Conservation (phyloP, 2,888 invertebrate genomes). For the Lasioglossum leucozonium region DNA sequence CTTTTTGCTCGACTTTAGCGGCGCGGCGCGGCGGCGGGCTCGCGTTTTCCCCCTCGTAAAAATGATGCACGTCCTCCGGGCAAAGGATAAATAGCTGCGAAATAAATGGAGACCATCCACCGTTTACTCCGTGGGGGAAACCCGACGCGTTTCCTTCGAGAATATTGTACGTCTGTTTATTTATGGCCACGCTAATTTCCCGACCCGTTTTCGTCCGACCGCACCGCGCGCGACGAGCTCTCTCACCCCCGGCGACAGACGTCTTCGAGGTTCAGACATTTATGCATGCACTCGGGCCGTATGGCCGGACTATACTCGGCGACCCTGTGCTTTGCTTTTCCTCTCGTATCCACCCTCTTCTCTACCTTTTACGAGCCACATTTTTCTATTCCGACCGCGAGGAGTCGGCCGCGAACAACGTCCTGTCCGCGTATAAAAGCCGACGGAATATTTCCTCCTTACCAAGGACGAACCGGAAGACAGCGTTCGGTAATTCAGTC, state of each 20-base stretch:
- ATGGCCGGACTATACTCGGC: background rate
- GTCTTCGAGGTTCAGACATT: constrained; percentile 46
- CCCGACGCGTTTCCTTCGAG: constrained; percentile 50
- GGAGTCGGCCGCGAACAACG: background rate
- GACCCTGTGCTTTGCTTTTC: background rate
- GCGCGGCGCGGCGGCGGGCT: constrained; percentile 20
- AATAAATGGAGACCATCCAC: constrained; percentile 62
- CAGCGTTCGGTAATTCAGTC: background rate
- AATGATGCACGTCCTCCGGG: constrained; percentile 73
- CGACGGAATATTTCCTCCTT: constrained; percentile 23
- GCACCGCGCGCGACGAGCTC: too few relatives aligned
- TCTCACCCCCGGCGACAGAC: background rate
- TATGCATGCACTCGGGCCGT: constrained; percentile 22
- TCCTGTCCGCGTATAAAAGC: constrained; percentile 11
- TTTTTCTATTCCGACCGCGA: constrained; percentile 32
- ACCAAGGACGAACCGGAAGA: background rate
- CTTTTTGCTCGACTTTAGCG: constrained; percentile 30
- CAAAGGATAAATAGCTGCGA: constrained; percentile 74
- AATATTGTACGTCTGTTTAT: constrained; percentile 62
- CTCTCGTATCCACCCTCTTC: background rate
- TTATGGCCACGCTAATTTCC: constrained; percentile 64
- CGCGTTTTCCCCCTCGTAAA: constrained; percentile 70
- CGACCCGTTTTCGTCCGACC: constrained; percentile 12
- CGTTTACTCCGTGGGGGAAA: constrained; percentile 42
- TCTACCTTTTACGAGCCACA: constrained; percentile 31